Conservation (phyloP, 2,797 vertebrate genomes). For the Mus minutoides region DNA sequence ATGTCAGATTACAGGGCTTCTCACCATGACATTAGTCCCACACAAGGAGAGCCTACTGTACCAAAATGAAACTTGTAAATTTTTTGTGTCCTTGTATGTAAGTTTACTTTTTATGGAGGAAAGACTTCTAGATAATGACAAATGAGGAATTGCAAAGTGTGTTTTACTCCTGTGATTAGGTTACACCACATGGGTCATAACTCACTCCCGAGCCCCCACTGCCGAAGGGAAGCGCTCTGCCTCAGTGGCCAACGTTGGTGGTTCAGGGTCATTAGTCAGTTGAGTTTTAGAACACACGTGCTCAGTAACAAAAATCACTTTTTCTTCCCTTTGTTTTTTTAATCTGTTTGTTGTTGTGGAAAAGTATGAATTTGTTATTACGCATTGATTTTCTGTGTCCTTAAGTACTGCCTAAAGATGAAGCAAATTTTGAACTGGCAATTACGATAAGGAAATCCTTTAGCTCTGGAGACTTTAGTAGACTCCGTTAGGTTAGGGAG, state of each 20-base stretch:
- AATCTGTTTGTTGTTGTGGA: slow-evolving; percentile 81
- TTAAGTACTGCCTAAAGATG: slow-evolving; percentile 88
- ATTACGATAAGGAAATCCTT: slow-evolving; percentile 86
- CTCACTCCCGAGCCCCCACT: slow-evolving; percentile 76
- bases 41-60: slow-evolving; percentile 70
- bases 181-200: slow-evolving; percentile 77
- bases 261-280: slow-evolving; percentile 85
- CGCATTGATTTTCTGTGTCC: slow-evolving; percentile 89
- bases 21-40: slow-evolving; percentile 76
- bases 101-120: slow-evolving; percentile 80
- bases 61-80: slow-evolving; percentile 83
- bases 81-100: slow-evolving; percentile 82
- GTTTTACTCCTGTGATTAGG: slow-evolving; percentile 81
- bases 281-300: slow-evolving; percentile 84
- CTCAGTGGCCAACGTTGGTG: slow-evolving; percentile 79
- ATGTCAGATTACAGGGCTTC: slow-evolving; percentile 67
- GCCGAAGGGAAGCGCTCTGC: slow-evolving; percentile 73
- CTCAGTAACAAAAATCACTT: slow-evolving; percentile 85
- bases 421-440: slow-evolving; percentile 89
- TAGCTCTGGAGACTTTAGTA: slow-evolving; percentile 86
- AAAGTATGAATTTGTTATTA: slow-evolving; percentile 85
- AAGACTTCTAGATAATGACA: slow-evolving; percentile 72
- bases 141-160: slow-evolving; percentile 72
- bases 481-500: slow-evolving; percentile 90
- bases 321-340: slow-evolving; percentile 73